Evolutionary conservation across 1,140 invertebrate genomes (phyloP).

Genomic region (Eubasilissa regina): DNA sequence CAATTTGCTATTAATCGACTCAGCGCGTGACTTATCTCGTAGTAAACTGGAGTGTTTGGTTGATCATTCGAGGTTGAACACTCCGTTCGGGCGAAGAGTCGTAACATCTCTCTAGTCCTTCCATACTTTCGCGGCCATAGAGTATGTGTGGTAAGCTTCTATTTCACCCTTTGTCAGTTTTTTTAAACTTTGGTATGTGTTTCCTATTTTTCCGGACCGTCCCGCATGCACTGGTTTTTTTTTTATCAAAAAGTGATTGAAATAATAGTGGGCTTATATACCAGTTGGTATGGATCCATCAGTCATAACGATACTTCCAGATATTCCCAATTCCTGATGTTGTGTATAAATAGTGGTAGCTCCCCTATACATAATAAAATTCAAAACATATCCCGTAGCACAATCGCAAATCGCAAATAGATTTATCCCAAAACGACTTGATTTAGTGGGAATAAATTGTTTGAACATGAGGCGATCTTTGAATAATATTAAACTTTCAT

Average conservation of each 20-base stretch:
- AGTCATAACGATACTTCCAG: slow-evolving; percentile 60
- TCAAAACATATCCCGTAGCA: slow-evolving; percentile 63
- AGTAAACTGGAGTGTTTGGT: too few relatives aligned
- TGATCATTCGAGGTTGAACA: too few relatives aligned
- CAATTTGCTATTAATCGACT: too few relatives aligned
- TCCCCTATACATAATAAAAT: slow-evolving; percentile 63
- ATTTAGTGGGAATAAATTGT: slow-evolving; percentile 62
- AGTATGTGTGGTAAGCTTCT: slow-evolving; percentile 47
- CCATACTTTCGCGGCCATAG: slow-evolving; percentile 60
- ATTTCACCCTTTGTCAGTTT: slow-evolving; percentile 60
- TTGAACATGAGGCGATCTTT: slow-evolving; percentile 61
- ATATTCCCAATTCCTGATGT: slow-evolving; percentile 57
- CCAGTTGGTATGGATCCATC: slow-evolving; percentile 62
- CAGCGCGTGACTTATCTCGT: too few relatives aligned
- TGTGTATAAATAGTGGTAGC: slow-evolving; percentile 51
- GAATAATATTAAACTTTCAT: slow-evolving; percentile 61
- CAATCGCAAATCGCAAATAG: slow-evolving; percentile 60
- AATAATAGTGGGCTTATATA: slow-evolving; percentile 61
- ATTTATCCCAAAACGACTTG: slow-evolving; percentile 61
- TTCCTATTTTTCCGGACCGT: slow-evolving; percentile 60
- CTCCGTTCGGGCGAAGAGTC: slow-evolving; percentile 59
- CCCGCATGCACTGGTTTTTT: slow-evolving; percentile 60
- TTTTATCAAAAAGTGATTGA: slow-evolving; percentile 56
- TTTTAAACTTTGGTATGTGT: slow-evolving; percentile 59
- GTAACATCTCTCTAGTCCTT: slow-evolving; percentile 60